Percentiles rank a stretch among this genome's conserved stretches.
Conservation (phyloP, 2,888 invertebrate genomes). For the Clistopyga incitator region DNA sequence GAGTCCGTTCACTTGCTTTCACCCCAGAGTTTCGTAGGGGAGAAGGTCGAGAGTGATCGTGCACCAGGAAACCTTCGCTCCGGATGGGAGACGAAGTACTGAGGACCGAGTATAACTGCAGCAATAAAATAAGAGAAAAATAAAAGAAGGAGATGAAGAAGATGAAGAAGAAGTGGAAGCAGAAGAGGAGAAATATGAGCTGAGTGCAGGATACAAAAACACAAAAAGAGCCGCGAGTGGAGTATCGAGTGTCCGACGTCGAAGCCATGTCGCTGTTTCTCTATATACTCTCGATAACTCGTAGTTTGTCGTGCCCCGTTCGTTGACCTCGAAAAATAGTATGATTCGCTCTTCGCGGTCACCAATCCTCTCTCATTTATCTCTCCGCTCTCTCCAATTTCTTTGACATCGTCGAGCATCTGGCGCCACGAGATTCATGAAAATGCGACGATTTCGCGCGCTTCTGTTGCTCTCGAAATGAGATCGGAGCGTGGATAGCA, state of each 20-base stretch:
- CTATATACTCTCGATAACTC: conserved; percentile 27
- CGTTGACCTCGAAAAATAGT: conserved; percentile 54
- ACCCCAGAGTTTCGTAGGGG: conserved; percentile 37
- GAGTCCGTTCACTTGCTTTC: conserved; percentile 48
- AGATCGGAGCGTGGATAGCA: conserved; percentile 4
- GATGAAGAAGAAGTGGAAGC: not conserved
- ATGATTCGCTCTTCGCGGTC: conserved; percentile 8
- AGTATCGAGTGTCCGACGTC: conserved; percentile 56
- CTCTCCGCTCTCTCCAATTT: not conserved
- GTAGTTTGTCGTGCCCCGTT: conserved; percentile 51
- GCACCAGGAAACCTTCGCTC: conserved; percentile 51
- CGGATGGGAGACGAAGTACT: conserved; percentile 26
- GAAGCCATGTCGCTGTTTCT: conserved; percentile 14
- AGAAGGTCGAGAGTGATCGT: conserved; percentile 27
- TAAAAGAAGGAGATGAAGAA: conserved; percentile 9
- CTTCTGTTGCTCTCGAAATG: conserved; percentile 4
- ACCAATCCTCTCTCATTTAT: conserved; percentile 21
- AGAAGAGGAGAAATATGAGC: conserved; percentile 30
- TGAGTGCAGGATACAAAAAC: conserved; percentile 19
- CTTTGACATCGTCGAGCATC: conserved; percentile 15
- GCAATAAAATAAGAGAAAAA: not conserved
- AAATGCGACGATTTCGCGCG: conserved; percentile 35
- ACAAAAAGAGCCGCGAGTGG: conserved; percentile 29
- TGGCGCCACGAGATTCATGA: conserved; percentile 2
- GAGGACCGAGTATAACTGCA: conserved; percentile 28